Base-by-base conservation (phyloP, 2,113 vertebrate species). In the Oreocharis arfaki region DNA sequence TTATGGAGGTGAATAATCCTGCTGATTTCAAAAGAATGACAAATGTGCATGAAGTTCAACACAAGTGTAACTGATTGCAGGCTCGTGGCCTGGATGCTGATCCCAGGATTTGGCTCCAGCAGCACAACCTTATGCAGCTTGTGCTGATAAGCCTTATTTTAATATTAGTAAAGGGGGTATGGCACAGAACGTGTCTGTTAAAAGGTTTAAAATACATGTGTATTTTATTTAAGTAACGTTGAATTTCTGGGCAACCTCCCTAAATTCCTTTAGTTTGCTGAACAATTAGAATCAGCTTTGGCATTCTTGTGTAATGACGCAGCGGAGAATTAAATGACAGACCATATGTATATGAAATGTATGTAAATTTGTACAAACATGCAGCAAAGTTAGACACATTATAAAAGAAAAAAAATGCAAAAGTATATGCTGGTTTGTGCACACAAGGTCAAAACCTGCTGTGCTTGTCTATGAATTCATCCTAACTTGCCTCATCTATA, bases 211-310 rank as follows among this genome's bases (percentile, higher is more conserved):
- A 97, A 96, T 97, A 96, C 96, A 97, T 95, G 88, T 97, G 96
- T 60, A 95, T 97, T 96, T 96, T 97, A 97, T 97, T 97, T 96
- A 96, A 97, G 94, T 67, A 96, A 96, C 67, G 47, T 92, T 87
- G 96, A 96, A 97, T 96, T 97, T 97, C 96, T 97, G 96, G 96
- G 95, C 95, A 97, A 87, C 81, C 65, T 96, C 96, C 96, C 94
- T 94, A 87, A 97, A 97, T 97, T 97, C 97, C 81, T 97, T 95
- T 37, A 97, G 91, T 95, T 96, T 96, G 95, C 94, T 96, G 95
- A 95, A 95, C 95, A 96, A 96, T 96, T 97, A 96, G 97, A 96
- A 96, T 97, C 97, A 97, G 97, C 95, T 96, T 96, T 97, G 96
- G 94, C 96, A 97, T 97, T 97, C 93, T 87, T 97, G 68, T 94